Evolutionary conservation across 1,140 invertebrate genomes (phyloP).

Genomic region (Doryteuthis pealeii): DNA sequence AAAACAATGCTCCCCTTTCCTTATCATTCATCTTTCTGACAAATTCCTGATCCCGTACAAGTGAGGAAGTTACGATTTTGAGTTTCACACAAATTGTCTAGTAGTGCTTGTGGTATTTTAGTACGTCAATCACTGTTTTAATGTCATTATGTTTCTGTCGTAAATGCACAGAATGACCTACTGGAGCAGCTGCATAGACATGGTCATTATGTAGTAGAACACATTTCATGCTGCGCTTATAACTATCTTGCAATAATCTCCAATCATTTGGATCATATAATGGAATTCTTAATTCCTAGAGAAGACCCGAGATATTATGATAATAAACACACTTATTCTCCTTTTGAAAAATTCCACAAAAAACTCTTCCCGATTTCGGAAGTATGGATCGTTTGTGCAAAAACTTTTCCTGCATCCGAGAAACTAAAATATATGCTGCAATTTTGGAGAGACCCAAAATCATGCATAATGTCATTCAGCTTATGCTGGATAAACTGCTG

Average conservation of each 20-base stretch:
- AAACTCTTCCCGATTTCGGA: background rate
- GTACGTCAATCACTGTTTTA: background rate
- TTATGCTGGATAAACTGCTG: background rate
- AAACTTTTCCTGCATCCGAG: background rate
- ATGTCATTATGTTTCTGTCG: background rate
- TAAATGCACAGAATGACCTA: background rate
- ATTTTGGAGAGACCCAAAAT: background rate
- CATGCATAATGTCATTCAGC: background rate
- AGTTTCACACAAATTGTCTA: background rate
- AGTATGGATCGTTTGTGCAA: background rate
- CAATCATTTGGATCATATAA: background rate
- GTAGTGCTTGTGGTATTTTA: background rate
- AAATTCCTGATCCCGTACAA: too few species aligned
- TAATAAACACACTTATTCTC: background rate
- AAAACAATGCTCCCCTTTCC: background rate
- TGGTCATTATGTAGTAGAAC: background rate
- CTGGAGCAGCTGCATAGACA: background rate
- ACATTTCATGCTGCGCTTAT: background rate
- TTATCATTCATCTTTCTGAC: too few species aligned
- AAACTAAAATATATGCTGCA: background rate
- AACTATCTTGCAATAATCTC: background rate
- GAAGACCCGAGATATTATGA: background rate
- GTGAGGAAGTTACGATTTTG: background rate
- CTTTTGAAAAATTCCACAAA: background rate
- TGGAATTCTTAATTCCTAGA: background rate